Conservation (phyloP, 1,140 invertebrate genomes). For the Asbolus verrucosus region DNA sequence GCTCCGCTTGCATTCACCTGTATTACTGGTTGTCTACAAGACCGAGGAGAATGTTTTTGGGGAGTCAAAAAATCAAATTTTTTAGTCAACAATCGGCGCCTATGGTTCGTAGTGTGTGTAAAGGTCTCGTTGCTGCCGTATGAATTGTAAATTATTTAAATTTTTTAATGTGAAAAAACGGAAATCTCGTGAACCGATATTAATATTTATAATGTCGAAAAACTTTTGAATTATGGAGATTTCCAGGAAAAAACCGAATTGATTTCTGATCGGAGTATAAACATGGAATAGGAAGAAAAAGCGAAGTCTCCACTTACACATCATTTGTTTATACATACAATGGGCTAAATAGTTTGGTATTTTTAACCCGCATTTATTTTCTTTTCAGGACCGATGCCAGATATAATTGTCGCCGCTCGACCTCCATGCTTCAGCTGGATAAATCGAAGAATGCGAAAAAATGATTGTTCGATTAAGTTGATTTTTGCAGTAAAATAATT, state of each 20-base stretch:
- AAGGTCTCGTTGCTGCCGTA: too few relatives aligned
- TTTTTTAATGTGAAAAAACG: slow-evolving; percentile 9
- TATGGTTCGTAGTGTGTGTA: too few relatives aligned
- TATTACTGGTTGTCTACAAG: too few relatives aligned
- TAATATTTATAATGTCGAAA: slow-evolving; percentile 19
- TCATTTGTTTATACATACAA: too few relatives aligned
- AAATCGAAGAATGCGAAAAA: slow-evolving; percentile 6
- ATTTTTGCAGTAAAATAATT: too few relatives aligned
- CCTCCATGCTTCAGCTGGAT: not conserved
- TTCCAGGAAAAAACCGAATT: not conserved
- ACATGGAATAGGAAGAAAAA: too few relatives aligned
- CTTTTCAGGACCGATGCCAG: slow-evolving; percentile 22
- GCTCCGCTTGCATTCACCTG: too few relatives aligned
- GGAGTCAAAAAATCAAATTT: too few relatives aligned
- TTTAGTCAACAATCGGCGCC: too few relatives aligned
- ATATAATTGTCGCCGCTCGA: slow-evolving; percentile 5
- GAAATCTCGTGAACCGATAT: not conserved
- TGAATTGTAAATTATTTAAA: slow-evolving; percentile 5
- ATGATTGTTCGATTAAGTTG: not conserved
- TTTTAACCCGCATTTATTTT: not conserved
- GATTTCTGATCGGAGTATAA: too few relatives aligned
- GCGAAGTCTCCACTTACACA: too few relatives aligned
- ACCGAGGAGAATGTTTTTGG: too few relatives aligned
- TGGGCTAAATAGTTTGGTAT: not conserved
- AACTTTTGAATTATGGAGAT: slow-evolving; percentile 8